Base-by-base conservation (phyloP, 2,888 invertebrate species). In the Girardia tigrina region DNA sequence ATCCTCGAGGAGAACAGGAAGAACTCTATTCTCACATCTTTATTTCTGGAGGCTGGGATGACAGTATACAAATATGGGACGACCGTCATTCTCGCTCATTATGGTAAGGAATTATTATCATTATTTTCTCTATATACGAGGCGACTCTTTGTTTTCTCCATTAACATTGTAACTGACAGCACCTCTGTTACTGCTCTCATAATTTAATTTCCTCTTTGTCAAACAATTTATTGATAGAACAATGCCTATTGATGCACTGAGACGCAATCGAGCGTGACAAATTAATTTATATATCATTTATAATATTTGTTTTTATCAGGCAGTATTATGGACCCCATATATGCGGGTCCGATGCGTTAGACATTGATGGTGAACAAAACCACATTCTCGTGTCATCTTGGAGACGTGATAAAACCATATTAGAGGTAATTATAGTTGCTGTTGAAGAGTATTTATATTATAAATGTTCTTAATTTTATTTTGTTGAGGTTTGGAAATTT, bases 331-430 rank as follows among this genome's bases (percentile, higher is more conserved):
- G 84, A 2, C 84, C 84, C 26, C 84, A 84, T 77, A 81, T 84
- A 72, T 83, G 84, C 79, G 78, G 79, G 26, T 83, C 83, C 0
- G 84, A 84, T 78, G 81, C 82, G 1, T 77, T 84, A 26, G 84
- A 84, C 76, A 84, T 84, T 77, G 84, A 84, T 77, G 79, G 81
- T 1, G 77, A 79, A 14, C 82, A 84, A 78, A 82, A 83, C 78
- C 84, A 84, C 78, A 82, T 84, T n/a, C 78, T 84, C 23, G 84
- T 83, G 6, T 83, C 83, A 1, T 84, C 84, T 4, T 84, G 84
- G 84, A 79, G 83, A 56, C 82, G 81, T 71, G 79, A 79, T 0
- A 78, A 80, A n/a, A 29, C 77, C 8, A 80, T 81, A 0, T 78
- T 84, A 75, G 82, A 83, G 82, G 83, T 83, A 2, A 76, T 75